Evolutionary conservation across 2,797 vertebrate species (phyloP).

Genomic region (Australoheros facetus): DNA sequence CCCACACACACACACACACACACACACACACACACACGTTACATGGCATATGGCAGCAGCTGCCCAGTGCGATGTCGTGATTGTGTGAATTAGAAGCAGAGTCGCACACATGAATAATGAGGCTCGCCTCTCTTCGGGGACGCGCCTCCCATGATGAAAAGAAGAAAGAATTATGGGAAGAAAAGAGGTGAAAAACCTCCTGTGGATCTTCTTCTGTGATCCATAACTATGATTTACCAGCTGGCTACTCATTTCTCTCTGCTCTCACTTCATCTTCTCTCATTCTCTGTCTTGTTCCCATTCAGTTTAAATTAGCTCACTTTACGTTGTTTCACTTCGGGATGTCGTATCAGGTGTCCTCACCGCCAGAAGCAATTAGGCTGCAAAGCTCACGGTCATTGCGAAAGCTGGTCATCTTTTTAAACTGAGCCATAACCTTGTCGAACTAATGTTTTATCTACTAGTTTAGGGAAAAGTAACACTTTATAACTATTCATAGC

Average conservation of each 20-base stretch:
- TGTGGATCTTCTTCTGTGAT: constrained; percentile 54
- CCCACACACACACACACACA: constrained; percentile 10
- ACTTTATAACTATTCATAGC: neutral
- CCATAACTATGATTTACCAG: constrained; percentile 58
- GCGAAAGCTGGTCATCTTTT: neutral
- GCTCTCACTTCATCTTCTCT: constrained; percentile 13
- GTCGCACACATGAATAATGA: constrained; percentile 60
- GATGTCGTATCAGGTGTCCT: constrained; percentile 6
- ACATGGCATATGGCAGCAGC: constrained; percentile 66
- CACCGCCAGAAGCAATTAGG: neutral
- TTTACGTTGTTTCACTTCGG: constrained; percentile 15
- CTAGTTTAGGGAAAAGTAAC: neutral
- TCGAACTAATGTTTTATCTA: neutral
- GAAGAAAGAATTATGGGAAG: constrained; percentile 48
- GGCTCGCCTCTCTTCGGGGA: constrained; percentile 52
- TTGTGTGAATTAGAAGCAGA: constrained; percentile 58
- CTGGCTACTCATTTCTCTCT: constrained; percentile 40
- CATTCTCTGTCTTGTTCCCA: constrained; percentile 24
- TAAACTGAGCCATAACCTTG: neutral
- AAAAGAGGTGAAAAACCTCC: constrained; percentile 42
- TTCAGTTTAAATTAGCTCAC: constrained; percentile 22
- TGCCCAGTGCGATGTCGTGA: constrained; percentile 54
- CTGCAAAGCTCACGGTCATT: neutral
- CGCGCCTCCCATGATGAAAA: constrained; percentile 47
- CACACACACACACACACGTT: constrained; percentile 19